Percentiles rank a stretch among this genome's conserved stretches.
phyloP scores from a whole-genome alignment of 2,888 invertebrate genomes.

The Taphrorychus bicolor region DNA sequence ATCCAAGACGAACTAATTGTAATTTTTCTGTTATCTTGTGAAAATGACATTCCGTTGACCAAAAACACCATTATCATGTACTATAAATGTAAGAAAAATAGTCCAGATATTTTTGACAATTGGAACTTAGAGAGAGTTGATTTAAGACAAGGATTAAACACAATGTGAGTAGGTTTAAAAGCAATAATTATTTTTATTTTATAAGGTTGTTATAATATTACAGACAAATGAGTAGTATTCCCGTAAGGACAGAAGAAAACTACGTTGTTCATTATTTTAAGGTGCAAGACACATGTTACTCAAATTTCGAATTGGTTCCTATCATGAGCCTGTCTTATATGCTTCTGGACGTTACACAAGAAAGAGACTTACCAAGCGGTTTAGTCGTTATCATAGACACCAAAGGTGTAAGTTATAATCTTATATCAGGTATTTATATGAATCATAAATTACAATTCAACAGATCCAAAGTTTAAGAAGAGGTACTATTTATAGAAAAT shows the following conservation, averaged over 20 bases:
- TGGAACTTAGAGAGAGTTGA: slow-evolving; percentile 60
- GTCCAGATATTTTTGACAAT: slow-evolving; percentile 70
- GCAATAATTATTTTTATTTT: not conserved
- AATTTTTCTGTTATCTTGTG: slow-evolving; percentile 71
- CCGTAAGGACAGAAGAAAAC: slow-evolving; percentile 48
- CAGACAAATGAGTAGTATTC: slow-evolving; percentile 48
- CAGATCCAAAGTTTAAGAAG: no score
- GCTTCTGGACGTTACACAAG: slow-evolving; percentile 48
- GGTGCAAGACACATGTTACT: slow-evolving; percentile 47
- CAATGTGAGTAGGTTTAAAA: slow-evolving; percentile 60
- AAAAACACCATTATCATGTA: slow-evolving; percentile 70
- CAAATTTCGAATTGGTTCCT: slow-evolving; percentile 47
- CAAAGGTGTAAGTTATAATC: slow-evolving; percentile 47
- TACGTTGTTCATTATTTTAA: slow-evolving; percentile 50
- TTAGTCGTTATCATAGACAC: slow-evolving; percentile 50
- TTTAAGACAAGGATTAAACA: slow-evolving; percentile 60
- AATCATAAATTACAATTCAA: not conserved
- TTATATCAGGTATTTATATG: not conserved
- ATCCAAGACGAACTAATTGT: slow-evolving; percentile 68
- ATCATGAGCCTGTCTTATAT: slow-evolving; percentile 50
- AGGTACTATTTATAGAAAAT: no score
- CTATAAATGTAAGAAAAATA: slow-evolving; percentile 65
- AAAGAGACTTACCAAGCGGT: slow-evolving; percentile 48
- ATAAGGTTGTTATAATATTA: slow-evolving; percentile 4
- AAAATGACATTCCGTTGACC: slow-evolving; percentile 65